Base-by-base conservation (phyloP, 2,888 invertebrate genomes). In the Abrostola tripartita region DNA sequence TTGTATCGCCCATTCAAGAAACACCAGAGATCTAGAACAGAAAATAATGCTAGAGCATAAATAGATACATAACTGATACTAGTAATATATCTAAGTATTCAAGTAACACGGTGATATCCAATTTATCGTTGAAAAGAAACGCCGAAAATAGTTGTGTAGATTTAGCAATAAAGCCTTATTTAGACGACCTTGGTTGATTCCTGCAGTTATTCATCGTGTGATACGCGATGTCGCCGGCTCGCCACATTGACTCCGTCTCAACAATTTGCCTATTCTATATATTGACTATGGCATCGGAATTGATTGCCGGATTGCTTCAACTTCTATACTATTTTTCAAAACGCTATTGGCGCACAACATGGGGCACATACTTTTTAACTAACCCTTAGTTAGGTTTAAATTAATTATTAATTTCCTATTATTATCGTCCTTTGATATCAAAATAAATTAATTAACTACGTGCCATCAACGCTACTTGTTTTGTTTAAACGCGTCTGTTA, bases 211-310 rank as follows among this genome's bases (percentile, higher is more conserved):
- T 87, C 83, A 83, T 79, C 76, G 85, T 79, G 64, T 83, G 83
- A 83, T 82, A 82, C 82, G 89, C 88, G 90, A 90, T 84, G 83
- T 89, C 89, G 85, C 90, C 77, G 85, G 64, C 77, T 81, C 73
- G 78, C 79, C 71, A 74, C 78, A 73, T 66, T 68, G 63, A 67
- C 59, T 71, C 61, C 55, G 66, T 58, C 58, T 61, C 57, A 69
- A 77, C 71, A 68, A 71, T 74, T 76, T 73, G 47, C 59, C 62
- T 62, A 61, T 65, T 73, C 66, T 71, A 71, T 71, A 38, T 50
- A 63, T 60, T 54, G 47, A 37, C 54, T 78, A 52, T 65, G 40
- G 49, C 62, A 50, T 58, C 37, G 52, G 55, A 65, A 75, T 63
- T 75, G 61, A 72, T 70, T 64, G 44, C 37, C 51, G 51, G 60